These are phyloP conservation scores for Verasper variegatus DNA, from an alignment of 2,113 vertebrate genomes.

Conservation along the genomic window DNA sequence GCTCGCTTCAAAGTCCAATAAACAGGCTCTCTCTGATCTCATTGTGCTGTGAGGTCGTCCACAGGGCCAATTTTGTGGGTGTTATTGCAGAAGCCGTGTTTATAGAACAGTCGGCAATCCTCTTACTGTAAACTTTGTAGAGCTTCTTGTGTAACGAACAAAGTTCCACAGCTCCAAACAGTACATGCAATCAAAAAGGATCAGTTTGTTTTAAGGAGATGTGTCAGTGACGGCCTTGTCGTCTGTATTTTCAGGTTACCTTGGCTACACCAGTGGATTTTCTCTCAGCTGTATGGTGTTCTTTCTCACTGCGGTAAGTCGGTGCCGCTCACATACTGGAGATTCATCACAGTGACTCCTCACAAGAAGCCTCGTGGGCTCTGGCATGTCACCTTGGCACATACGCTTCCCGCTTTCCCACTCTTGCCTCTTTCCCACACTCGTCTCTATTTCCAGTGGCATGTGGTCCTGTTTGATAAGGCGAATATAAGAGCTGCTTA, in stretches of 20 bases:
- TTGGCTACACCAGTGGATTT: constrained; percentile 97
- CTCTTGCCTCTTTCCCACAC: constrained; percentile 32
- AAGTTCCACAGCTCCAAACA: not conserved
- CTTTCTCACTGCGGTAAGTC: constrained; percentile 93
- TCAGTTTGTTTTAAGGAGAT: not conserved
- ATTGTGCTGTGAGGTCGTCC: not conserved
- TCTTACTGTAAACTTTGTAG: not conserved
- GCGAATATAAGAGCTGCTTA: constrained; percentile 32
- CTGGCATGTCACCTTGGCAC: constrained; percentile 32
- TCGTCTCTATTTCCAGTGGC: constrained; percentile 6
- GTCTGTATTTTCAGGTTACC: constrained; percentile 85
- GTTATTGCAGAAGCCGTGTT: constrained; percentile 8
- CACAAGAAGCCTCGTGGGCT: too few species aligned
- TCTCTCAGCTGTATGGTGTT: constrained; percentile 99
- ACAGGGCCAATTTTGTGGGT: not conserved
- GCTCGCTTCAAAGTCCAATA: not conserved
- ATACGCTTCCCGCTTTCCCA: constrained; percentile 27
- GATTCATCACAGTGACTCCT: constrained; percentile 31
- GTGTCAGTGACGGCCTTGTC: not conserved
- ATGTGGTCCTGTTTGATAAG: constrained; percentile 43
- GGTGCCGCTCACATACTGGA: constrained; percentile 23
- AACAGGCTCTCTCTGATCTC: not conserved
- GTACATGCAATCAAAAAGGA: not conserved
- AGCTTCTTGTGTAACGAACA: constrained; percentile 5
- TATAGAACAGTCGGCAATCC: constrained; percentile 9